Base-by-base conservation (phyloP, 2,888 invertebrate genomes). In the Selenia dentaria region DNA sequence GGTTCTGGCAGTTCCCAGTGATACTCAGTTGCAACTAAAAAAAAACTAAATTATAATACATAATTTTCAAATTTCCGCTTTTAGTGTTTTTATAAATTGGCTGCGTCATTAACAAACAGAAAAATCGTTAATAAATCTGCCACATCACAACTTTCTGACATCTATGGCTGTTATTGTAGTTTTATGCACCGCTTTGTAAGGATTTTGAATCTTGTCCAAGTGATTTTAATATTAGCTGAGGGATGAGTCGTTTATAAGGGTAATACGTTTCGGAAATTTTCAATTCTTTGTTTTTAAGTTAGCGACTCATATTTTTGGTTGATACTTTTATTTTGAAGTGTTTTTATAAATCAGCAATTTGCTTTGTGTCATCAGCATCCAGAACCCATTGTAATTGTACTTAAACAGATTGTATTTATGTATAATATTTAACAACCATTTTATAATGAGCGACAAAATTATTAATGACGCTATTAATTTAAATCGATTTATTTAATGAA, bases 131-230 rank as follows among this genome's bases (percentile, higher is more conserved):
- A 10, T 3, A 9, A 10, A 10, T 10, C 10, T 25, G 10, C 10
- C 25, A 10, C 10, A 37, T 37, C 34, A 25, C 2, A 2, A 27
- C n/a, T 13, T 37, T 38, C 24, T 9, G 10, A 1, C 12, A 34
- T 41, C 26, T 24, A 5, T 5, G 39, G 37, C 24, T 16, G 24
- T 43, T 42, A 54, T 58, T 52, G 42, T 47, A 54, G 44, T 54
- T 55, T 55, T 55, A 56, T 56, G 48, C 38, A 42, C 51, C 51
- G 53, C 58, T 59, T 56, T 59, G 57, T 53, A 52, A 48, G 48
- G 44, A 47, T 59, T 39, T 59, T 61, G 60, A 61, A 50, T 50
- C 47, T 48, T 35, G 42, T 58, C 60, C 60, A 61, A 61, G 52
- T 58, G 56, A 57, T 59, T 59, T 52, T 59, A 51, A 56, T 58